Evolutionary conservation across 64 coral and sea anemone genomes (phyloP).

Genomic region (Anthopleura sola): DNA sequence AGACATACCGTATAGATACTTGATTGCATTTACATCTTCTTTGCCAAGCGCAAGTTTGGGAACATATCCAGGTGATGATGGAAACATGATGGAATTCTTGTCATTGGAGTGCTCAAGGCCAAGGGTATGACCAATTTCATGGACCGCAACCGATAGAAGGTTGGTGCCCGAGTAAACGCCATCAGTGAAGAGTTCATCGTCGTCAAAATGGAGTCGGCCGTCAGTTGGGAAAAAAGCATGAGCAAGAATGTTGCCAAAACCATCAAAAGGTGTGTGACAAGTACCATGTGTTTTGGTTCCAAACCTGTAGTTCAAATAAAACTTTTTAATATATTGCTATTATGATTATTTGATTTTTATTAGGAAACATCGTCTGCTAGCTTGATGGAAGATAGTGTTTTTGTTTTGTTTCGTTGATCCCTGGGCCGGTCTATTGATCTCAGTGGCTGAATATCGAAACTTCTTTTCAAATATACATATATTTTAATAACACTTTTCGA

Average conservation of each 20-base stretch:
- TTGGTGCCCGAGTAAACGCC: constrained; percentile 44
- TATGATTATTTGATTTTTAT: too few species aligned
- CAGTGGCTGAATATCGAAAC: too few species aligned
- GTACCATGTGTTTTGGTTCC: constrained; percentile 31
- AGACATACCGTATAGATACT: constrained; percentile 72
- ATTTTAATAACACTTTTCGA: too few species aligned
- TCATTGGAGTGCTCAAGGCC: constrained; percentile 64
- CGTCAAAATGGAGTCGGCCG: constrained; percentile 80
- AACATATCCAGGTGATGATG: constrained; percentile 50
- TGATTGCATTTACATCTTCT: constrained; percentile 58
- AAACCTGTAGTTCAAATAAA: constrained; percentile 35
- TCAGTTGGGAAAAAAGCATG: constrained; percentile 60
- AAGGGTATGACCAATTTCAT: constrained; percentile 80
- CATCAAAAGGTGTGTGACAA: constrained; percentile 57
- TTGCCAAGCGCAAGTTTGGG: constrained; percentile 37
- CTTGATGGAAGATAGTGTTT: too few species aligned
- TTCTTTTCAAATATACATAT: too few species aligned
- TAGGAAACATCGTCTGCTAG: too few species aligned
- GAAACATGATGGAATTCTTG: constrained; percentile 53
- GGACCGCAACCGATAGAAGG: constrained; percentile 67
- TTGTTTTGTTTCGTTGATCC: too few species aligned
- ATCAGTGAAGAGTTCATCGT: constrained; percentile 76
- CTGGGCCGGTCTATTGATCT: too few species aligned
- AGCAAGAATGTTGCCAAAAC: constrained; percentile 51
- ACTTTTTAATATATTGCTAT: too few species aligned